Base-by-base conservation (phyloP, 2,797 vertebrate genomes). In the Dermochelys coriacea region DNA sequence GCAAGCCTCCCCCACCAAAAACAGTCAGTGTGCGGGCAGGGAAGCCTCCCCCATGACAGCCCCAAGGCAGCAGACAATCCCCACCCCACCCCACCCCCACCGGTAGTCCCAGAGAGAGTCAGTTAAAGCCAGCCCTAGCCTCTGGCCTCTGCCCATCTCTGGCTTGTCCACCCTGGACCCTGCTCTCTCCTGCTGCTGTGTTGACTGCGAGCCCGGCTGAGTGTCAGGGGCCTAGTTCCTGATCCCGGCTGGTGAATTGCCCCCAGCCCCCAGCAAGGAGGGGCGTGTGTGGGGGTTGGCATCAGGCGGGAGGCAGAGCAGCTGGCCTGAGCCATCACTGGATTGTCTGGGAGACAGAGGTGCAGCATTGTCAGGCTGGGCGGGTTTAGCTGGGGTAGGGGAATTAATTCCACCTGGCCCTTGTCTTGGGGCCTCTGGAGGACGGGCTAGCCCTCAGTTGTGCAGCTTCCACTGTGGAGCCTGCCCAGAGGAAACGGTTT, bases 241-340 rank as follows among this genome's bases (percentile, higher is more conserved):
- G 41, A 41, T 41, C 41, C 23, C 6, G 10, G 37, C 71, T 45
- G 68, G 25, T 74, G 41, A 74, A 25, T 74, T n/a, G 19, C 71
- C 27, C 14, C 25, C 25, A 15, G 37, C 71, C 71, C 14, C 37
- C 12, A 15, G 41, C 71, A 45, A 75, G 41, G 23, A 41, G 6
- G 21, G 45, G 25, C 1, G 9, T 12, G 41, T 0, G 18, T n/a
- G 21, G 9, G 21, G 9, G 37, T 71, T n/a, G 37, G n/a, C 5
- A 1, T 21, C 6, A 23, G 68, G 68, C 37, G 5, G 19, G 68
- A 75, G 12, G 23, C 25, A 47, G 37, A 41, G 7, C 23, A 7
- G 6, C 71, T 45, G 23, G 25, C 41, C 41, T 47, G 21, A 75
- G 41, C 23, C 71, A 14, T 74, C 19, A 10, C 37, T 25, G 68